Conservation (phyloP, 2,797 vertebrate species). For the Myotis planiceps region DNA sequence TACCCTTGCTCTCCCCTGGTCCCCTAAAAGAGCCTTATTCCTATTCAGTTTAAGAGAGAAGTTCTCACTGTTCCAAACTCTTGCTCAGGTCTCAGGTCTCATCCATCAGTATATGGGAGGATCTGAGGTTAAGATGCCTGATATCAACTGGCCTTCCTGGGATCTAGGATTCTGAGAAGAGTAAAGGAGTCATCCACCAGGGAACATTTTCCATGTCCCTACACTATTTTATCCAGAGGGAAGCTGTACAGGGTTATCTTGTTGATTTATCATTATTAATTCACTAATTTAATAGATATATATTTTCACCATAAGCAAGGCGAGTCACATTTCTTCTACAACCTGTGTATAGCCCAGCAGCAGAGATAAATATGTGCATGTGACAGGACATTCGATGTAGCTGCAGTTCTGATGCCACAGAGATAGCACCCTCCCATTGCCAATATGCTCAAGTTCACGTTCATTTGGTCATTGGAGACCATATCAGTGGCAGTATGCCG, state of each 20-base stretch:
- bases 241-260: not conserved
- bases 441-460: not conserved
- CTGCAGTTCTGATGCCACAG: not conserved
- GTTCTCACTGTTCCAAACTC: not conserved
- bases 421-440: not conserved
- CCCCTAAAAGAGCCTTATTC: not conserved
- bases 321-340: not conserved
- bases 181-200: not conserved
- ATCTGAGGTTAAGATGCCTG: not conserved
- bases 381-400: not conserved
- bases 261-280: not conserved
- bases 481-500: not conserved
- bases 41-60: not conserved
- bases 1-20: not conserved
- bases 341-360: not conserved
- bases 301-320: slow-evolving; percentile 16
- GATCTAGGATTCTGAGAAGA: not conserved
- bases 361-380: not conserved
- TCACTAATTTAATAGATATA: not conserved
- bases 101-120: not conserved
- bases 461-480: not conserved
- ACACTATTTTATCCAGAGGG: not conserved
- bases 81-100: not conserved
- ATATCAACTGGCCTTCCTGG: not conserved
- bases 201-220: not conserved